Base-by-base conservation (phyloP, 2,888 invertebrate genomes). In the Bruchidius siliquastri region DNA sequence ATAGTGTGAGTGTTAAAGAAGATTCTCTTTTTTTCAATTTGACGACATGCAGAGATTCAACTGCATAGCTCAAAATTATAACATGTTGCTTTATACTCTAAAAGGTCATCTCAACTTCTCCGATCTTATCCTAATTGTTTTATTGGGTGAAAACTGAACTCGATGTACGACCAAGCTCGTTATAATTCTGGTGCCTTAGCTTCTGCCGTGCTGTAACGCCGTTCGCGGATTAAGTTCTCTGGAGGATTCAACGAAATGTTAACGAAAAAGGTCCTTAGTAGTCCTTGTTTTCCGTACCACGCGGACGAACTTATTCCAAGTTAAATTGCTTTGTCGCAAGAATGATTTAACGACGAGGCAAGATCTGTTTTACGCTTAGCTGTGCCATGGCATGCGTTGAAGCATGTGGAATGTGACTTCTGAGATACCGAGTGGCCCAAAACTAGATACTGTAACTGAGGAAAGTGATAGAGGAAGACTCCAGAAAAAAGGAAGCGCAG, bases 141-240 rank as follows among this genome's bases (percentile, higher is more conserved):
- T 76, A 76, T 76, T 76, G 74, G 69, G 76, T 76, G 75, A 76
- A 73, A 75, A 76, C 67, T 73, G 69, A 69, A 67, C 69, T 69
- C 71, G 70, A 49, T 49, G 49, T 49, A 49, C 10, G 6, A 49
- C 74, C 67, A 32, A 22, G 70, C 72, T 74, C 67, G 72, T 74
- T 72, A 72, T 72, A 74, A 74, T 68, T 70, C 71, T 68, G 20
- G 70, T 13, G 74, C 26, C 73, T 77, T 73, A 74, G 67, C 72
- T 74, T 72, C 69, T 26, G 69, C 18, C 69, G 71, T 72, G 18
- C 71, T 67, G 73, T 49, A 26, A 71, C 32, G 70, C 21, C 73
- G 21, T 69, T 69, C 69, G 69, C 22, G 22, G 21, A 21, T 22
- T 20, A 69, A 26, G 69, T 69, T 69, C 69, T 26, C 69, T 22